Evolutionary conservation across 2,888 invertebrate genomes (phyloP), one percentile per base, ranked within the genome.

Genomic region (Neoascia interrupta): DNA sequence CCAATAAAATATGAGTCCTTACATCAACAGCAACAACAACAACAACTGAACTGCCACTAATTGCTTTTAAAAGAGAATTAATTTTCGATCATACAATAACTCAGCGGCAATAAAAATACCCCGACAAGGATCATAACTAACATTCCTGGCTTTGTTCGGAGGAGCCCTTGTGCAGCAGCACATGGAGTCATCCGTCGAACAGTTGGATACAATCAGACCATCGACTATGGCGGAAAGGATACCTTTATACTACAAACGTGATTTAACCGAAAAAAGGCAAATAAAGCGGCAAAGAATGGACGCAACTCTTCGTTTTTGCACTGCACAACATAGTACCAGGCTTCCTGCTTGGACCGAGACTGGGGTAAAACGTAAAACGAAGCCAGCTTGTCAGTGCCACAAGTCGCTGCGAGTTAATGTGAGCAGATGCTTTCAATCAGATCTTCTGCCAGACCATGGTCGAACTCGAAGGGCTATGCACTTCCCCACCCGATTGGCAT

Each of bases 371-470:
- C 5, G 34, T 1, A 8, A 11, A 54, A 10, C 26, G 13, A 34
- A 51, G 54, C 28, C 16, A 36, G 60, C 39, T 61, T 66, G 53
- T 72, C 61, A 66, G 54, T 72, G 43, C 60, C 49, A 66, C 72
- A 66, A 61, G 49, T 72, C 54, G 54, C 21, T 60, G 70, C 18
- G 34, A 66, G 43, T 73, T 68, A 80, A 73, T 73, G 63, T 69
- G 39, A 80, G 68, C 79, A 80, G 79, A 80, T 80, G 79, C 73
- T 68, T 80, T 80, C 68, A 80, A 80, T 80, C 73, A 80, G 73
- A 69, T 73, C 68, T 47, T 58, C 63, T 51, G 43, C 79, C 45
- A 26, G 37, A 23, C 51, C 13, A 56, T 36, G 34, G 8, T 31
- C 31, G 31, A 31, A 6, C n/a, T n/a, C 31, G n/a, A 31, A 26